Percentiles rank a stretch among this genome's conserved stretches.
These are phyloP conservation scores for Epizoanthus ramosus DNA, from an alignment of 92 coral and sea anemone genomes.

Conservation along the genomic window DNA sequence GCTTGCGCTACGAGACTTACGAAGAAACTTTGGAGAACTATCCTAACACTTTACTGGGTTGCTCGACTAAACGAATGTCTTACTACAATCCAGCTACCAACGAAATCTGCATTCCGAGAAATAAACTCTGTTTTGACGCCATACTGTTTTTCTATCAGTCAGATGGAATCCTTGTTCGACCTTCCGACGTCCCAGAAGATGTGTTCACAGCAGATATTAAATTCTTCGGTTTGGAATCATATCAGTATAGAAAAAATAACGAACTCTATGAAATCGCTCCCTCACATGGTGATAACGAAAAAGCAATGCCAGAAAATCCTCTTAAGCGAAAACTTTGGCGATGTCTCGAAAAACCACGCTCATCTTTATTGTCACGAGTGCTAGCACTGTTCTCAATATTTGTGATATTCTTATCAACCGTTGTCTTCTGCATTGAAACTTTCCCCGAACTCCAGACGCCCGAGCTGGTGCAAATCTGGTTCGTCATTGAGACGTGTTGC, in stretches of 20 bases:
- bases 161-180: slow-evolving; percentile 88
- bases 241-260: slow-evolving; percentile 5
- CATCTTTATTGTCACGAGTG: slow-evolving; percentile 62
- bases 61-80: slow-evolving; percentile 62
- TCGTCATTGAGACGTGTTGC: slow-evolving; percentile 69
- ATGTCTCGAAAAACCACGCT: slow-evolving; percentile 85
- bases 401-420: slow-evolving; percentile 75
- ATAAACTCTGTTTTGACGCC: slow-evolving; percentile 83
- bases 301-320: slow-evolving; percentile 49
- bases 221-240: slow-evolving; percentile 68
- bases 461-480: slow-evolving; percentile 59
- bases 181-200: slow-evolving; percentile 77
- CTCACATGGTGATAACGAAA: slow-evolving; percentile 36
- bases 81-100: slow-evolving; percentile 63
- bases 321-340: slow-evolving; percentile 73
- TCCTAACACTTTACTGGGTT: slow-evolving; percentile 89
- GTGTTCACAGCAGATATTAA: slow-evolving; percentile 71
- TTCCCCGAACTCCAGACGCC: slow-evolving; percentile 60
- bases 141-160: slow-evolving; percentile 95
- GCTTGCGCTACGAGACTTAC: slow-evolving; percentile 94
- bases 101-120: slow-evolving; percentile 75
- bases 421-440: slow-evolving; percentile 84
- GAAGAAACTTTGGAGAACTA: slow-evolving; percentile 89
- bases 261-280: slow-evolving; percentile 8
- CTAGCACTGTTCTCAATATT: slow-evolving; percentile 77